phyloP scores from a whole-genome alignment of 92 coral and sea anemone genomes.

The Umimayanthus kanabou region DNA sequence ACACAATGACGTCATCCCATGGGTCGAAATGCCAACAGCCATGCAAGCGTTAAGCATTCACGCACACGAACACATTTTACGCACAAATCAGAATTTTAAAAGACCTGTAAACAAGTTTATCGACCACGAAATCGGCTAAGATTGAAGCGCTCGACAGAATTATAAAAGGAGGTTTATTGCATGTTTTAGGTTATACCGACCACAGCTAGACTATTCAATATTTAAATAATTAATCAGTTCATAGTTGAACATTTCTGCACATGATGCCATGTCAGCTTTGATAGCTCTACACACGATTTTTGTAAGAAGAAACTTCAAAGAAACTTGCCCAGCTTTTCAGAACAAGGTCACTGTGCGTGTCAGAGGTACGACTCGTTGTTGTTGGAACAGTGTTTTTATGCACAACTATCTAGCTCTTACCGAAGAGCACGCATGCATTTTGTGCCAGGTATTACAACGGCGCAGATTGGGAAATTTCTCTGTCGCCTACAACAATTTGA shows the following conservation, averaged over 20 bases:
- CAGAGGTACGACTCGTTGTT: too few species aligned
- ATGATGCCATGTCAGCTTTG: not conserved
- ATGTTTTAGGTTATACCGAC: not conserved
- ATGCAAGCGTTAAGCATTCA: not conserved
- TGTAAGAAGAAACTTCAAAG: too few species aligned
- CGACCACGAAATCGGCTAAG: not conserved
- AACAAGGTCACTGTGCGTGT: too few species aligned
- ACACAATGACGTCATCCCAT: constrained; percentile 26
- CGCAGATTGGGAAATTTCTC: too few species aligned
- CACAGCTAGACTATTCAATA: not conserved
- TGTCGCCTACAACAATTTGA: too few species aligned
- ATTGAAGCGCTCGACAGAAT: not conserved
- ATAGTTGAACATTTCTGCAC: not conserved
- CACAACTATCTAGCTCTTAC: too few species aligned
- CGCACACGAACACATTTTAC: not conserved
- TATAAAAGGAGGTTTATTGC: not conserved
- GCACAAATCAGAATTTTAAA: not conserved
- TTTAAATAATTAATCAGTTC: not conserved
- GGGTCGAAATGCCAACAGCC: not conserved
- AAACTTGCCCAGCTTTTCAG: too few species aligned
- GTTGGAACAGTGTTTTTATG: too few species aligned
- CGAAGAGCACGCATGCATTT: too few species aligned
- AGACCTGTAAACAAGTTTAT: not conserved
- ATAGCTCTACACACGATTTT: not conserved
- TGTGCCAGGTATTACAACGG: too few species aligned